These are phyloP conservation scores for Xestia xanthographa DNA, from an alignment of 2,888 invertebrate species.

Conservation along the genomic window DNA sequence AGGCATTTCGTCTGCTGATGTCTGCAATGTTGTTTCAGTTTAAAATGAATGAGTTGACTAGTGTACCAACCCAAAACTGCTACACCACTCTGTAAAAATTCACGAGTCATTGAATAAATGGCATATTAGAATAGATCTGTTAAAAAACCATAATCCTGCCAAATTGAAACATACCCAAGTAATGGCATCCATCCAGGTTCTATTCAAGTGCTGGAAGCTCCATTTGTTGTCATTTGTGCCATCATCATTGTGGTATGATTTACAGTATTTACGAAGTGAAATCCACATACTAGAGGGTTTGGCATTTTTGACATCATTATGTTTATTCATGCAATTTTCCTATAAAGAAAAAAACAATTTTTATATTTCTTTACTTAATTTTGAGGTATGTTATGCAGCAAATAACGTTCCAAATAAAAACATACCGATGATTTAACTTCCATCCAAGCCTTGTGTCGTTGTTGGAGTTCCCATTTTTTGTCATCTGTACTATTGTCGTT, in stretches of 20 bases:
- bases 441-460: conserved; percentile 12
- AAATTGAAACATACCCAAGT: conserved; percentile 84
- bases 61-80: conserved; percentile 92
- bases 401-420: neutral
- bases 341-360: neutral
- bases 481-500: conserved; percentile 15
- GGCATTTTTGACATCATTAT: conserved; percentile 38
- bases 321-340: conserved; percentile 53
- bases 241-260: conserved; percentile 70
- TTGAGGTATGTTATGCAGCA: neutral
- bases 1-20: conserved; percentile 68
- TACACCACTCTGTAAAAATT: conserved; percentile 90
- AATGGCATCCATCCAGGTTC: conserved; percentile 88
- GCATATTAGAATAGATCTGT: neutral
- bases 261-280: conserved; percentile 77
- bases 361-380: neutral
- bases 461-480: conserved; percentile 33
- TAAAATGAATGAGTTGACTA: conserved; percentile 89
- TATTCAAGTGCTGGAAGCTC: conserved; percentile 85
- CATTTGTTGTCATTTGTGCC: conserved; percentile 83
- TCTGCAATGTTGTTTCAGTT: conserved; percentile 75
- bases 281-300: conserved; percentile 75
- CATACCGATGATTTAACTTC: conserved; percentile 32
- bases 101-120: neutral
- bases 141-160: conserved; percentile 45